A percentile compares a stretch with the other conserved stretches of the same genome.
phyloP scores from a whole-genome alignment of 2,113 vertebrate genomes.

The Cranoglanis bouderius region DNA sequence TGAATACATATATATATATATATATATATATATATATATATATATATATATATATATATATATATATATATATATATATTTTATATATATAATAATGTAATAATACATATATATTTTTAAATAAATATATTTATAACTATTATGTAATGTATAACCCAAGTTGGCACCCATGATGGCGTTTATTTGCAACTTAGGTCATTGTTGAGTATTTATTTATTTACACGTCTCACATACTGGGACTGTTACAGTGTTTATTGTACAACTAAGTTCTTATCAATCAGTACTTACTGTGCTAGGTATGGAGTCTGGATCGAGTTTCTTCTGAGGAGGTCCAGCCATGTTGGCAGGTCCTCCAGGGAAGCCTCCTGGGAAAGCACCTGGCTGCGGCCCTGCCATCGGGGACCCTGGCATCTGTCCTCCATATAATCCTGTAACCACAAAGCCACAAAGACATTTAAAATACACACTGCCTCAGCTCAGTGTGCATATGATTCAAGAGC shows the following conservation, averaged over 20 bases:
- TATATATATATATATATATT: too few relatives aligned
- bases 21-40: too few relatives aligned
- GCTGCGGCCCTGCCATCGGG: slow-evolving; percentile 77
- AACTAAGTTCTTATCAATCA: not conserved
- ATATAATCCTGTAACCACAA: slow-evolving; percentile 71
- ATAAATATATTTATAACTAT: not conserved
- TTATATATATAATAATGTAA: too few relatives aligned
- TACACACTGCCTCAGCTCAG: not conserved
- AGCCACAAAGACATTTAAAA: not conserved
- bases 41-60: too few relatives aligned
- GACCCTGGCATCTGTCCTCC: slow-evolving; percentile 80
- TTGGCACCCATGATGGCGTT: not conserved
- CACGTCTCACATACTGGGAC: not conserved
- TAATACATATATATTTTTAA: not conserved
- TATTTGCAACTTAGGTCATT: not conserved
- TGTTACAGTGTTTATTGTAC: not conserved
- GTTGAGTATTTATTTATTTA: not conserved
- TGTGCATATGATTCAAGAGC: not conserved
- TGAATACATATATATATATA: too few relatives aligned
- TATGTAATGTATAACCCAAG: not conserved
- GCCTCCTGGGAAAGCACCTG: slow-evolving; percentile 77
- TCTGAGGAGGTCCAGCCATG: slow-evolving; percentile 82
- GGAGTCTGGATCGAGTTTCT: slow-evolving; percentile 88
- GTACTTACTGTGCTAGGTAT: slow-evolving; percentile 89
- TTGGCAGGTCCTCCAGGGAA: slow-evolving; percentile 78